Conservation (phyloP, 35 echinoderm and acorn worm genomes). For the Acanthaster planci region DNA sequence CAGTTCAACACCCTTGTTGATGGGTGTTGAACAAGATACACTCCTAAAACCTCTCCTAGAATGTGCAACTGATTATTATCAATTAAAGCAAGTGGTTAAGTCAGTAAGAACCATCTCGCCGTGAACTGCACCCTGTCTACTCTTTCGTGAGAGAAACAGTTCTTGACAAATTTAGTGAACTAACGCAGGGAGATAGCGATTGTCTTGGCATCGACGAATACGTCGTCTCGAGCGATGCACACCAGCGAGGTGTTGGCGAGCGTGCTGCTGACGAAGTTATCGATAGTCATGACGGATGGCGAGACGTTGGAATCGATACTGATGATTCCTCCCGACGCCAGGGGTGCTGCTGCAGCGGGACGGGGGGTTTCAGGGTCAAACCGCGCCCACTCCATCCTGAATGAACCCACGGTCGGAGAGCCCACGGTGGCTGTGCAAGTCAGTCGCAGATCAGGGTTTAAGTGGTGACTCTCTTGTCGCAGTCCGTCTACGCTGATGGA, state of each 20-base stretch:
- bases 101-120: too few relatives aligned
- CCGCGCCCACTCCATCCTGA: not conserved
- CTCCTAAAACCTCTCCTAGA: too few relatives aligned
- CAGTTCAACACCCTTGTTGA: too few relatives aligned
- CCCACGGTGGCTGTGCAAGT: not conserved
- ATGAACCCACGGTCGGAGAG: not conserved
- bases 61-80: too few relatives aligned
- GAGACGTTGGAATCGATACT: not conserved
- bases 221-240: not conserved
- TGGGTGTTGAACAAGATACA: too few relatives aligned
- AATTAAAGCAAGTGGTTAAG: too few relatives aligned
- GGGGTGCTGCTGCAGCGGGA: not conserved
- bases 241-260: not conserved
- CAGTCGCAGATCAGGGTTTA: not conserved
- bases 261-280: not conserved
- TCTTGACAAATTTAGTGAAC: too few relatives aligned
- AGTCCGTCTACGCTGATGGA: not conserved
- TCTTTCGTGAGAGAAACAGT: too few relatives aligned
- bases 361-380: not conserved
- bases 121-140: too few relatives aligned
- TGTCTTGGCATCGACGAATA: not conserved
- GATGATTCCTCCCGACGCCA: not conserved
- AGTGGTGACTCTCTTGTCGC: not conserved
- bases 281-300: slow-evolving; percentile 3
- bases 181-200: not conserved